These are phyloP conservation scores for Sinhomidia bicolor DNA, from an alignment of 2,888 invertebrate species.

Conservation along the genomic window DNA sequence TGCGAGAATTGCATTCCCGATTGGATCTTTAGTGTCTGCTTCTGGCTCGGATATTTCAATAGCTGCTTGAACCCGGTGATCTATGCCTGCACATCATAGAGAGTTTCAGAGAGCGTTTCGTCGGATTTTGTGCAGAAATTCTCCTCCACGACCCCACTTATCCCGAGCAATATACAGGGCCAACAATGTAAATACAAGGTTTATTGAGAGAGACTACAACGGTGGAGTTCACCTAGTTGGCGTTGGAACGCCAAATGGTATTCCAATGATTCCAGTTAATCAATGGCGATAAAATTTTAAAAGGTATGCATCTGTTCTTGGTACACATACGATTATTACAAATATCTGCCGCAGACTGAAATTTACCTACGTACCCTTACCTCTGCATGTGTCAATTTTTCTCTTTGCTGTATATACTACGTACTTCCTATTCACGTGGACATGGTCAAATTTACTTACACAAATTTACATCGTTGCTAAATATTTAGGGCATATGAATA, in stretches of 20 bases:
- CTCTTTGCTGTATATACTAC: too few species aligned
- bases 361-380: not conserved
- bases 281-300: slow-evolving; percentile 69
- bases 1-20: slow-evolving; percentile 83
- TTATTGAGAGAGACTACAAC: slow-evolving; percentile 74
- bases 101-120: slow-evolving; percentile 84
- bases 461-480: too few species aligned
- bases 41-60: slow-evolving; percentile 88
- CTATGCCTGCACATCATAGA: slow-evolving; percentile 84
- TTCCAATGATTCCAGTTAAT: slow-evolving; percentile 74
- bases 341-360: not conserved
- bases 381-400: not conserved
- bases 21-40: slow-evolving; percentile 85
- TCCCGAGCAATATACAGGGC: slow-evolving; percentile 79
- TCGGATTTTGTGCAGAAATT: slow-evolving; percentile 82
- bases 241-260: slow-evolving; percentile 25
- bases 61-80: slow-evolving; percentile 87
- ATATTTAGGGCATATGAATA: too few species aligned
- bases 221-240: slow-evolving; percentile 56
- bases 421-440: too few species aligned
- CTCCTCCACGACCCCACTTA: slow-evolving; percentile 79
- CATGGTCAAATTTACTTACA: too few species aligned
- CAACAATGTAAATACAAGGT: slow-evolving; percentile 75
- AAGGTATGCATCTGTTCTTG: not conserved
- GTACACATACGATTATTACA: not conserved